Evolutionary conservation across 30 jellyfish, hydroid and myxozoan species (phyloP).

Genomic region (Catostylus mosaicus): DNA sequence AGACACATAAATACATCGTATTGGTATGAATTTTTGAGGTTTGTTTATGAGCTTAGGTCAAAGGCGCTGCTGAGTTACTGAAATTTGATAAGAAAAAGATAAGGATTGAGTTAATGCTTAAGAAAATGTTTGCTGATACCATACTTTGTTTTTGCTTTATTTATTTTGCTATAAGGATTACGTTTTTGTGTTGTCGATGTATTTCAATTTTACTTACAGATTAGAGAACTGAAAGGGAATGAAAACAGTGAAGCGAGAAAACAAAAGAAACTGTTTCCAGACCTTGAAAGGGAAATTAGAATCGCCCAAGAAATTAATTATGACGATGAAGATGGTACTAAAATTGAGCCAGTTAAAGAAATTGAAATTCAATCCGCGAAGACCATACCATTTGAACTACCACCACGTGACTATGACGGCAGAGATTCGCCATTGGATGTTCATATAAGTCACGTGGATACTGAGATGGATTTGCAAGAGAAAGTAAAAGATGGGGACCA

Average conservation of each 20-base stretch:
- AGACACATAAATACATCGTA: too few species aligned
- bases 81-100: too few species aligned
- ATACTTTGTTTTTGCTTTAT: background rate
- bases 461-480: background rate
- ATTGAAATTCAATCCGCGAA: background rate
- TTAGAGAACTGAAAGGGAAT: background rate
- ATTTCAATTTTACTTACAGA: background rate
- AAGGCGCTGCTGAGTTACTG: too few species aligned
- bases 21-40: too few species aligned
- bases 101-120: too few species aligned
- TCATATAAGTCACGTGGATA: background rate
- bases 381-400: background rate
- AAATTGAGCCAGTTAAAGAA: background rate
- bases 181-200: too few species aligned
- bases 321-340: slow-evolving; percentile 1
- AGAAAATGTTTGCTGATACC: too few species aligned
- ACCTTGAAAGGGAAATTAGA: slow-evolving; percentile 15
- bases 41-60: too few species aligned
- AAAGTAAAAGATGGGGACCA: background rate
- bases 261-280: slow-evolving; percentile 38
- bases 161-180: too few species aligned
- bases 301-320: background rate
- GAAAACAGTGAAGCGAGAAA: background rate
- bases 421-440: slow-evolving; percentile 2
- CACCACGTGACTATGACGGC: slow-evolving; percentile 43